Base-by-base conservation (phyloP, 2,113 vertebrate genomes). In the Heptranchias perlo region DNA sequence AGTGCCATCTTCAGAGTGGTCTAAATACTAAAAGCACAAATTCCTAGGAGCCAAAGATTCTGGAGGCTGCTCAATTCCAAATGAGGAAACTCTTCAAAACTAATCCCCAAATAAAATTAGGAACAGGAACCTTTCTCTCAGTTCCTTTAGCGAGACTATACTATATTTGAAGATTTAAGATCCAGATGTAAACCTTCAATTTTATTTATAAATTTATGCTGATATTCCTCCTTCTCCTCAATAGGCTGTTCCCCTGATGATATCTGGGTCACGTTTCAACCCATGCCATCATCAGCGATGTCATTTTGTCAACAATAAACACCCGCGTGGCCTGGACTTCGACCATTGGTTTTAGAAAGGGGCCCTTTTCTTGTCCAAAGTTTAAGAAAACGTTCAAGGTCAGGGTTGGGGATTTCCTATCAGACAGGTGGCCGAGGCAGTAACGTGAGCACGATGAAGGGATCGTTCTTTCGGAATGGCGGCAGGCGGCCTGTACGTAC, bases 401-500 rank as follows among this genome's bases (percentile, higher is more conserved):
- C 58, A 23, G n/a, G 28, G 89, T 18, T 21, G 31, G 18, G 31
- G 31, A 14, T 39, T 21, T 62, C 14, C 89, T 21, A 4, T 39
- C 52, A 61, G 8, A 52, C 11, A 58, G 49, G 4, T 58, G 21
- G 54, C 13, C 28, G 11, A 18, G 3, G 31, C 31, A 16, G 54
- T 35, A 18, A 44, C 6, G 35, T 23, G 62, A 11, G 39, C 39
- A 44, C 23, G 4, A 94, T 11, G 39, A 67, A 67, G 44, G 39
- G 18, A 23, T 44, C 18, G 39, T 25, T 39, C n/a, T 39, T 14
- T 10, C n/a, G n/a, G 64, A 49, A 0, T 31, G 25, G 62, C 21
- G 14, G 25, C 92, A 4, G 23, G 8, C 8, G 28, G 7, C 18
- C 62, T 49, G 7, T 49, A 52, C 86, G 35, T 25, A 97, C 99